Conservation (phyloP, 2,797 vertebrate species). For the Rhodeus uyekii region DNA sequence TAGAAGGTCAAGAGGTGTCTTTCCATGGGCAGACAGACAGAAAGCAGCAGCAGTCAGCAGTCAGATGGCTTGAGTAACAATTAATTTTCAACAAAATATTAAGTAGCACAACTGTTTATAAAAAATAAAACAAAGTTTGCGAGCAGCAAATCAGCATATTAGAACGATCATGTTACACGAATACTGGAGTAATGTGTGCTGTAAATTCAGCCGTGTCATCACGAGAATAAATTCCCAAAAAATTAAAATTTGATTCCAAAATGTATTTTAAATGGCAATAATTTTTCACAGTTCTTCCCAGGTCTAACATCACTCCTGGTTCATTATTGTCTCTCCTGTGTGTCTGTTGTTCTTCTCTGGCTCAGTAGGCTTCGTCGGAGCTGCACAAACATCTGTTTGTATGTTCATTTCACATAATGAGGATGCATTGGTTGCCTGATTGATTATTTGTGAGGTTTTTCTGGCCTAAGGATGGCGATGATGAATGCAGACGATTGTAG, state of each 20-base stretch:
- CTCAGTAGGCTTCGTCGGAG: conserved; percentile 13
- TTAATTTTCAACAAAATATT: neutral
- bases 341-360: neutral
- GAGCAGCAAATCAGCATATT: neutral
- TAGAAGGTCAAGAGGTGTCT: neutral
- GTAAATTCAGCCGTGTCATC: neutral
- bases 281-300: too few species aligned
- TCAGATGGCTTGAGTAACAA: neutral
- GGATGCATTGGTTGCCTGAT: conserved; percentile 8
- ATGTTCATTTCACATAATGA: conserved; percentile 18
- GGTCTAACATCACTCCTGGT: neutral
- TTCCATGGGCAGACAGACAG: neutral
- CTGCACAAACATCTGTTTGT: conserved; percentile 19
- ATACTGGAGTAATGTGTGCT: neutral
- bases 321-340: neutral
- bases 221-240: neutral
- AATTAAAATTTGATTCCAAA: too few species aligned
- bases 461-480: conserved; percentile 21
- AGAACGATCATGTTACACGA: neutral
- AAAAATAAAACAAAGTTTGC: too few species aligned
- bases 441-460: conserved; percentile 36
- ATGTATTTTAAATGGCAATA: too few species aligned
- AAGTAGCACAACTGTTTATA: neutral
- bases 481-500: conserved; percentile 33
- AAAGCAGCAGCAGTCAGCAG: neutral